A percentile compares a stretch with the other conserved stretches of the same genome.
Conservation (phyloP, 2,797 vertebrate species). For the Rhinoraja longicauda region DNA sequence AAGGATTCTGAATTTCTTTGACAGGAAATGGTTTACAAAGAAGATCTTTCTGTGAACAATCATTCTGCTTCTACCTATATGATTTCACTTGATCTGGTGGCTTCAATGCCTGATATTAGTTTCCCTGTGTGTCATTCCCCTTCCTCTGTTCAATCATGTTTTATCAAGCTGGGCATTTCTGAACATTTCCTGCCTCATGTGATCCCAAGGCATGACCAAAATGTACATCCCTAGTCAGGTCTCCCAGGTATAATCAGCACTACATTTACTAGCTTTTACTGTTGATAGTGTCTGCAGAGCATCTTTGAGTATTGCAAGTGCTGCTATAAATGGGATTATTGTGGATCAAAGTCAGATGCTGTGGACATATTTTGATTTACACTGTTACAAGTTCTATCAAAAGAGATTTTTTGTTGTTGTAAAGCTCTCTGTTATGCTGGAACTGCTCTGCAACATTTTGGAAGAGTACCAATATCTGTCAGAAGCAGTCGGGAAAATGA, state of each 20-base stretch:
- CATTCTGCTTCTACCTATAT: not conserved
- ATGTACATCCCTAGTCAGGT: not conserved
- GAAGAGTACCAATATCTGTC: not conserved
- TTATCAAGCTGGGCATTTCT: not conserved
- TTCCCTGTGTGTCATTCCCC: not conserved
- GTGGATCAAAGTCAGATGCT: constrained; percentile 12
- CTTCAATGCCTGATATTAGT: not conserved
- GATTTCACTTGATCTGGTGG: constrained; percentile 6
- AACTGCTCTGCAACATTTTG: not conserved
- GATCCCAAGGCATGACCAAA: not conserved
- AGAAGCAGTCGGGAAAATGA: not conserved
- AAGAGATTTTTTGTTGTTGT: not conserved
- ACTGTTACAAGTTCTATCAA: not conserved
- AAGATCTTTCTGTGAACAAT: constrained; percentile 5
- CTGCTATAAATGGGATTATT: not conserved
- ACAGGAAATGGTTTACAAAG: not conserved
- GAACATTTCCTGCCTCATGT: not conserved
- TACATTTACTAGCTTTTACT: not conserved
- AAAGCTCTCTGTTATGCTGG: not conserved
- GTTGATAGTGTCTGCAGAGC: not conserved
- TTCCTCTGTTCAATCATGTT: constrained; percentile 19
- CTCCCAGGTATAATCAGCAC: not conserved
- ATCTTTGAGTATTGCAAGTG: not conserved
- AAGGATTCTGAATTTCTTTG: constrained; percentile 25
- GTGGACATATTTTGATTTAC: constrained; percentile 5